phyloP scores from a whole-genome alignment of 37 sponge, comb jelly and placozoan species.

The Halichondria panicea region DNA sequence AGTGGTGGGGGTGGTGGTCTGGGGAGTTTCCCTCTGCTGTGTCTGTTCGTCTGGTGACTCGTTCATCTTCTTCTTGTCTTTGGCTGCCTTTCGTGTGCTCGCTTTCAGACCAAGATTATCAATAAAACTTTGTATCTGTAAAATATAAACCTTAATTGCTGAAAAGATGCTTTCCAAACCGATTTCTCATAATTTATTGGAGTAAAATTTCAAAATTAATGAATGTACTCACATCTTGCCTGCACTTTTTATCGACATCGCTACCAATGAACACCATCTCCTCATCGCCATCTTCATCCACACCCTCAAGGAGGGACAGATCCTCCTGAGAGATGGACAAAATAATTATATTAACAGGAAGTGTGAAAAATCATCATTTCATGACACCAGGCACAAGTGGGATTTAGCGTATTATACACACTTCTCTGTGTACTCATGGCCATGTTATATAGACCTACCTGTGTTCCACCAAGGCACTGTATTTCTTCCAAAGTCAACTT shows the following conservation, averaged over 20 bases:
- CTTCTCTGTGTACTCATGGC: neutral
- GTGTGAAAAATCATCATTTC: too few relatives aligned
- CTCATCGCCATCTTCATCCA: conserved; percentile 22
- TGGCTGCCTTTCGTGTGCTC: neutral
- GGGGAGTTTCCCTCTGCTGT: too few relatives aligned
- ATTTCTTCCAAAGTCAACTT: conserved; percentile 38
- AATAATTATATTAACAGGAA: neutral
- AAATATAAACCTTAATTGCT: neutral
- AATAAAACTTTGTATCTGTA: conserved; percentile 21
- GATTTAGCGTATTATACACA: neutral
- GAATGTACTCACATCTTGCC: conserved; percentile 5
- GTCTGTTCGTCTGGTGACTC: neutral
- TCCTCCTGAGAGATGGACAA: conserved; percentile 68
- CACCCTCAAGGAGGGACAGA: conserved; percentile 26
- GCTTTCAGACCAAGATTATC: conserved; percentile 11
- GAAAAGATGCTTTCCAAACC: too few relatives aligned
- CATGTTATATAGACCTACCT: conserved; percentile 22
- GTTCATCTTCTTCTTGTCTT: neutral
- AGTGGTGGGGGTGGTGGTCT: too few relatives aligned
- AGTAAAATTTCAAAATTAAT: neutral
- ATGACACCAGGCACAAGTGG: too few relatives aligned
- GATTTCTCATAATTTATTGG: too few relatives aligned
- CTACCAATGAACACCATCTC: conserved; percentile 25
- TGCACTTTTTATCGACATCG: neutral
- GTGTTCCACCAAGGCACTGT: conserved; percentile 47